These are phyloP conservation scores for Tenthredo mesomela DNA, from an alignment of 2,888 invertebrate species.

Conservation along the genomic window DNA sequence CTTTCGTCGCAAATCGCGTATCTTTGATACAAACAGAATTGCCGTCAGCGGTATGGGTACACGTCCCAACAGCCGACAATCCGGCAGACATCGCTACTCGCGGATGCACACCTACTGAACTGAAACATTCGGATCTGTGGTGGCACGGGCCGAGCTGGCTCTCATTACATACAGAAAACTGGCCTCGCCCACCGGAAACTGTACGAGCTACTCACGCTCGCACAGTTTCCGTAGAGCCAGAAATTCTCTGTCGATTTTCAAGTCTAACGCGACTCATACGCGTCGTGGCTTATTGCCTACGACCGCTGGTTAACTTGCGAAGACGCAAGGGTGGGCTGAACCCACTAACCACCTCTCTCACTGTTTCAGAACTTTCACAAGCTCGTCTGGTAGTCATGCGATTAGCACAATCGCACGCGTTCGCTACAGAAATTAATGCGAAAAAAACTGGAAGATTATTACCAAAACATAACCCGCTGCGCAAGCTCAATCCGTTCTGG, in stretches of 20 bases:
- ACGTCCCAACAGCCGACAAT: conserved; percentile 43
- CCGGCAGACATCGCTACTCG: conserved; percentile 55
- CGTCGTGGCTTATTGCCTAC: conserved; percentile 40
- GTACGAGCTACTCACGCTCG: neutral
- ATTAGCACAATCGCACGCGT: neutral
- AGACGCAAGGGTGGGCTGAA: too few species aligned
- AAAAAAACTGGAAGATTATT: neutral
- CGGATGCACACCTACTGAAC: conserved; percentile 17
- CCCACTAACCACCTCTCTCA: conserved; percentile 11
- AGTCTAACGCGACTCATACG: conserved; percentile 11
- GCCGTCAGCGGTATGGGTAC: conserved; percentile 7
- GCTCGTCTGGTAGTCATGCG: neutral
- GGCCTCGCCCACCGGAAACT: neutral
- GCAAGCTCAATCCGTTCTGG: conserved; percentile 36
- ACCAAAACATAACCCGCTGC: neutral
- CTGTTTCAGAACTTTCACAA: neutral
- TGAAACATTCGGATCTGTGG: neutral
- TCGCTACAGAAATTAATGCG: conserved; percentile 25
- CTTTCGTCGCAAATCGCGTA: conserved; percentile 31
- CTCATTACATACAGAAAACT: neutral
- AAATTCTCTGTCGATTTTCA: conserved; percentile 6
- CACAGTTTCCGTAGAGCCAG: neutral
- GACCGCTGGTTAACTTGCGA: conserved; percentile 5
- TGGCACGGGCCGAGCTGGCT: conserved; percentile 47
- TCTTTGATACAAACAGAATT: conserved; percentile 3